phyloP scores from a whole-genome alignment of 2,113 vertebrate species.

The Jacana jacana region DNA sequence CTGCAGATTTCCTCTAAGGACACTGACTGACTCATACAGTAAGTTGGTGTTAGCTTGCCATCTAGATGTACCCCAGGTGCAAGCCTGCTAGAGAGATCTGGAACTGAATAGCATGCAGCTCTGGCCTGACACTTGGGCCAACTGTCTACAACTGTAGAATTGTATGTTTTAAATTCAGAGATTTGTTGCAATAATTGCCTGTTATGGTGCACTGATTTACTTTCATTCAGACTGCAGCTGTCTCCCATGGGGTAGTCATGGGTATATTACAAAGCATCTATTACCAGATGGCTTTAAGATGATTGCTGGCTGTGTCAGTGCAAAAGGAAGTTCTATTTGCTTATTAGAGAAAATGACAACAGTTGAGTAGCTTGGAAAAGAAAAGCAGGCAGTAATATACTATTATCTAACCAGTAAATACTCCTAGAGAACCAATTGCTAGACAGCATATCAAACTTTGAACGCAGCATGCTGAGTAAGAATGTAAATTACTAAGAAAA shows the following conservation, averaged over 20 bases:
- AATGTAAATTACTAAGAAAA: constrained; percentile 26
- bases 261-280: neutral
- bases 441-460: neutral
- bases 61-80: neutral
- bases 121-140: neutral
- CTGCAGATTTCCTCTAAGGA: neutral
- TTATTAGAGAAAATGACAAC: constrained; percentile 15
- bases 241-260: neutral
- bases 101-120: neutral
- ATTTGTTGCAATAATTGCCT: neutral
- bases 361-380: constrained; percentile 1
- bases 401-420: constrained; percentile 31
- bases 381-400: constrained; percentile 4
- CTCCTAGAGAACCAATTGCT: constrained; percentile 14
- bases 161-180: neutral
- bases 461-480: neutral
- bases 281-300: constrained; percentile 21
- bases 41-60: neutral
- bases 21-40: fast-evolving
- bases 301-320: neutral
- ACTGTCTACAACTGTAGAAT: neutral
- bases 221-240: constrained; percentile 1
- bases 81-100: neutral
- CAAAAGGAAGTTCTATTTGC: constrained; percentile 7
- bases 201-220: neutral